Evolutionary conservation across 2,888 invertebrate genomes (phyloP).

Genomic region (Plagodis pulveraria): DNA sequence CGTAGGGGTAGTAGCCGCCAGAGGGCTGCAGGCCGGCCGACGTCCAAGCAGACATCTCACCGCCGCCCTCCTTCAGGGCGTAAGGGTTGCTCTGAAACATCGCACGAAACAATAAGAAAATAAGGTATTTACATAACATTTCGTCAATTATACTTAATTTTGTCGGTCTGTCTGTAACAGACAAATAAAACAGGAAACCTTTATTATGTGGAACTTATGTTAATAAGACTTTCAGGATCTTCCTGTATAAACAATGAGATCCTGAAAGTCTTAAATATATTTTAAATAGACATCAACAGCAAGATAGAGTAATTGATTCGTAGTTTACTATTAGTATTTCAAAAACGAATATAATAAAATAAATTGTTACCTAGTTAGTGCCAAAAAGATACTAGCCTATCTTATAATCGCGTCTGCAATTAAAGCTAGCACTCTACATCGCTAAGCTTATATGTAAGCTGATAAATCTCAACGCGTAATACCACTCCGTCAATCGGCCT

Average conservation of each 20-base stretch:
- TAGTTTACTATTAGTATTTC: too few relatives aligned
- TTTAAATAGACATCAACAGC: too few relatives aligned
- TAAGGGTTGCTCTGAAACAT: constrained; percentile 95
- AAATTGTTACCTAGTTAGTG: neutral
- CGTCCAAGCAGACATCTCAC: constrained; percentile 97
- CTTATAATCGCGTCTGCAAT: constrained; percentile 28
- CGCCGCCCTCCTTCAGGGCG: constrained; percentile 93
- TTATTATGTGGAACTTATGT: too few relatives aligned
- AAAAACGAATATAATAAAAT: neutral
- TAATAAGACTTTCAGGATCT: too few relatives aligned
- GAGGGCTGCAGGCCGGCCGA: constrained; percentile 95
- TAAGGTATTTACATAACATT: constrained; percentile 9
- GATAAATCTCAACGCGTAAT: constrained; percentile 77
- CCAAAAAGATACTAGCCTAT: constrained; percentile 12
- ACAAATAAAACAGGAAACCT: too few relatives aligned
- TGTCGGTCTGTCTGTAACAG: neutral
- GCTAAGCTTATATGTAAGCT: constrained; percentile 64
- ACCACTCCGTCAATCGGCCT: constrained; percentile 78
- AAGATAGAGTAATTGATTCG: too few relatives aligned
- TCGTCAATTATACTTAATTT: constrained; percentile 1
- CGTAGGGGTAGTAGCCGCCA: constrained; percentile 96
- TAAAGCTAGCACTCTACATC: constrained; percentile 43
- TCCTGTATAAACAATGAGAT: too few relatives aligned
- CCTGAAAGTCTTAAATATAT: too few relatives aligned
- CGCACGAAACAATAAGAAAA: constrained; percentile 54